Evolutionary conservation across 1,140 invertebrate genomes (phyloP).

Genomic region (Caenorhabditis inopinata): DNA sequence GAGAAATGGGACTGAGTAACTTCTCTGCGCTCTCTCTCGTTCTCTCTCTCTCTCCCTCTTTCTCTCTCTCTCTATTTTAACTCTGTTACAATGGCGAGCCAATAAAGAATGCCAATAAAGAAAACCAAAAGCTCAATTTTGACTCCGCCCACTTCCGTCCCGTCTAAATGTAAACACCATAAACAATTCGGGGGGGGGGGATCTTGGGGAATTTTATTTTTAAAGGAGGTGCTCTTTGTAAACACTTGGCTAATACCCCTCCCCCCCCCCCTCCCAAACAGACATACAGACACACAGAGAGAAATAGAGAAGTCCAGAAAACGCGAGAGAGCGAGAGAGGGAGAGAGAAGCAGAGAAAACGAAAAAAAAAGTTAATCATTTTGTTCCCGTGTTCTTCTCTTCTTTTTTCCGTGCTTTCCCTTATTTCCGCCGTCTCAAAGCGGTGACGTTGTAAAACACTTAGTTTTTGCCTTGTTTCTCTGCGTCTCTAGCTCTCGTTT

Average conservation of each 20-base stretch:
- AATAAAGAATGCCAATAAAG: too few relatives aligned
- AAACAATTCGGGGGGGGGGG: neutral
- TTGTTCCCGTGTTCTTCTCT: slow-evolving; percentile 16
- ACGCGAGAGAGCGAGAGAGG: neutral
- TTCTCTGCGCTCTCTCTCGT: too few relatives aligned
- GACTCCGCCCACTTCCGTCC: too few relatives aligned
- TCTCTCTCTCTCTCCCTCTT: too few relatives aligned
- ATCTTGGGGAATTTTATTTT: neutral
- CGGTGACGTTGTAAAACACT: neutral
- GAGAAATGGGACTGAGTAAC: too few relatives aligned
- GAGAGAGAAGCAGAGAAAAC: neutral
- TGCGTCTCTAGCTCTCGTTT: neutral
- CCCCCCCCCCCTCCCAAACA: too few relatives aligned
- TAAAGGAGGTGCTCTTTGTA: neutral
- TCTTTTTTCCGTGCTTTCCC: neutral
- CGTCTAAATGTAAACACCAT: slow-evolving; percentile 25
- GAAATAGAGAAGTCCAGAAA: too few relatives aligned
- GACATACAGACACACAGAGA: too few relatives aligned
- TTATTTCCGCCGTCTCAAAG: neutral
- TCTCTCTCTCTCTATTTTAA: too few relatives aligned
- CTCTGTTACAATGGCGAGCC: too few relatives aligned
- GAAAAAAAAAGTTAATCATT: slow-evolving; percentile 23
- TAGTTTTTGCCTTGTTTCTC: neutral
- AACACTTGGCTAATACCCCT: slow-evolving; percentile 29
- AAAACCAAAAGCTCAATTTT: too few relatives aligned